Evolutionary conservation across 2,113 vertebrate species (phyloP).

Genomic region (Anguilla japonica): DNA sequence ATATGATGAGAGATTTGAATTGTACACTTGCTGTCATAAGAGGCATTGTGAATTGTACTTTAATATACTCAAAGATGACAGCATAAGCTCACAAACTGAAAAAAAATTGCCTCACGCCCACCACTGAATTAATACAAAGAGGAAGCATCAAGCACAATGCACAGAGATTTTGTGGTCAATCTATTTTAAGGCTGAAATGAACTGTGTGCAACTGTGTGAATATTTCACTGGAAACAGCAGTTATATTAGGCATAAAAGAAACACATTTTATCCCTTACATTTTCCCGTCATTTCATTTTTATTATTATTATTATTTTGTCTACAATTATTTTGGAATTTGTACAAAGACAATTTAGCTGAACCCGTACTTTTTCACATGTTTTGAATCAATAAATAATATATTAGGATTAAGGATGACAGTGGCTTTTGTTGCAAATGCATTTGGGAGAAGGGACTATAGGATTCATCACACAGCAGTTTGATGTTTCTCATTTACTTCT

Average conservation of each 20-base stretch:
- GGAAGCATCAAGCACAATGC: not conserved
- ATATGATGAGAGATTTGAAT: not conserved
- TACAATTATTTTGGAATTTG: slow-evolving; percentile 21
- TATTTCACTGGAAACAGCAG: not conserved
- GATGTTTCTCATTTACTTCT: not conserved
- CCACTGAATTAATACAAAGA: not conserved
- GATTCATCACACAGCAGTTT: slow-evolving; percentile 37
- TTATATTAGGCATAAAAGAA: not conserved
- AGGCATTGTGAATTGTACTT: not conserved
- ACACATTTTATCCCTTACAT: not conserved
- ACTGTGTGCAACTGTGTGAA: not conserved
- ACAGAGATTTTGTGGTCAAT: not conserved
- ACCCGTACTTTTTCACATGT: slow-evolving; percentile 40
- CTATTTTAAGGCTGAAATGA: not conserved
- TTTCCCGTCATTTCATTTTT: not conserved
- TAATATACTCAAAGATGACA: not conserved
- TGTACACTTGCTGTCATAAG: not conserved
- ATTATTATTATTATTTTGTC: slow-evolving; percentile 28
- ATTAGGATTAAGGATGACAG: slow-evolving; percentile 40
- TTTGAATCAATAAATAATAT: slow-evolving; percentile 47
- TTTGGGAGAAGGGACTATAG: slow-evolving; percentile 48
- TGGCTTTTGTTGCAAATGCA: slow-evolving; percentile 39
- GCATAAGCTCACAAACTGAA: not conserved
- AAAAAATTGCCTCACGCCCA: not conserved
- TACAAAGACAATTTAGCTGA: slow-evolving; percentile 37